phyloP scores from a whole-genome alignment of 2,797 vertebrate species.

The Podarcis lilfordi region DNA sequence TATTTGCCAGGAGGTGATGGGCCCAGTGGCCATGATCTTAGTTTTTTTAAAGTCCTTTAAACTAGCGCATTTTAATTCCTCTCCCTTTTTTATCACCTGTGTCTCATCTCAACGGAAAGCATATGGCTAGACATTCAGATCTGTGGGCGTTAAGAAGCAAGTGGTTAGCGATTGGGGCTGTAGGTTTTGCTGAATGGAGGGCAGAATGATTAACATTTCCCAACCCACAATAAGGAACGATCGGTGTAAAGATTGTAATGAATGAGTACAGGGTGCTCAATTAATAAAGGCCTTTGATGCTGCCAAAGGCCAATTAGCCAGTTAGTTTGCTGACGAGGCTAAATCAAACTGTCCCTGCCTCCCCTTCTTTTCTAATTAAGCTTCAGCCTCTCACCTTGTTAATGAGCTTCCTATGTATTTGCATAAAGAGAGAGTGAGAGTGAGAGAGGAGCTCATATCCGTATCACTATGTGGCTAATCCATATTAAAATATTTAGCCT shows the following conservation, averaged over 20 bases:
- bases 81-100: not conserved
- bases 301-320: constrained; percentile 69
- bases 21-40: no score
- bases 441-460: constrained; percentile 55
- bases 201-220: constrained; percentile 35
- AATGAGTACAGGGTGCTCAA: constrained; percentile 39
- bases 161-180: not conserved
- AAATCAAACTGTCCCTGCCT: constrained; percentile 57
- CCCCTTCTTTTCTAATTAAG: constrained; percentile 77
- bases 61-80: not conserved
- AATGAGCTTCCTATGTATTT: constrained; percentile 79
- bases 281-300: constrained; percentile 67
- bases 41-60: no score
- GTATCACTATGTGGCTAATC: constrained; percentile 70
- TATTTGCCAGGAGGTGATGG: no score
- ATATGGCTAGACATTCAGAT: not conserved
- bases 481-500: constrained; percentile 76
- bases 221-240: constrained; percentile 22
- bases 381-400: constrained; percentile 75
- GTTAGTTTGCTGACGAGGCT: constrained; percentile 78
- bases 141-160: not conserved
- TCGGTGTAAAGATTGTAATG: constrained; percentile 12
- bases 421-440: constrained; percentile 58
- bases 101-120: not conserved
- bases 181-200: not conserved